Percentiles rank a stretch among this genome's conserved stretches.
Evolutionary conservation across 2,888 invertebrate genomes (phyloP).

Genomic region (Doris montereyensis): DNA sequence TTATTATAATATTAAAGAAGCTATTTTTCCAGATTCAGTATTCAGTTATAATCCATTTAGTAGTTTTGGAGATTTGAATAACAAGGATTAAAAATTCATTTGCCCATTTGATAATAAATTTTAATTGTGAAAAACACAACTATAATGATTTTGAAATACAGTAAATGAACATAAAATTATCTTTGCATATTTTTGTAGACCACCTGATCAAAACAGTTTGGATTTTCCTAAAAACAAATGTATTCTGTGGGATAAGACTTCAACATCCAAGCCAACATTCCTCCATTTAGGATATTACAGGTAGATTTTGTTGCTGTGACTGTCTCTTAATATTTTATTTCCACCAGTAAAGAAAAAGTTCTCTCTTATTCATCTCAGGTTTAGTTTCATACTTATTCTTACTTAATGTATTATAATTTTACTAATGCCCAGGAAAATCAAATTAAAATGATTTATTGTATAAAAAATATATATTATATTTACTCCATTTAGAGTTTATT

Average conservation of each 20-base stretch:
- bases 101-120: too few relatives aligned
- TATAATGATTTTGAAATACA: background rate
- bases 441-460: too few relatives aligned
- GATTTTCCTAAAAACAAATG: constrained; percentile 66
- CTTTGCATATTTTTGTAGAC: constrained; percentile 2
- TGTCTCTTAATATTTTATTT: too few relatives aligned
- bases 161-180: background rate
- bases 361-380: too few relatives aligned
- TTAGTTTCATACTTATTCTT: too few relatives aligned
- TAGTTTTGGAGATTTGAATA: background rate
- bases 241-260: constrained; percentile 67
- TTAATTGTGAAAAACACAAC: background rate
- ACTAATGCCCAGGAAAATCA: too few relatives aligned
- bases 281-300: constrained; percentile 64
- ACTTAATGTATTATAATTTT: too few relatives aligned
- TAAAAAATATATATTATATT: too few relatives aligned
- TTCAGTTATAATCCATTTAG: background rate
- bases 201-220: background rate
- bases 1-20: too few relatives aligned
- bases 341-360: too few relatives aligned
- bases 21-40: too few relatives aligned
- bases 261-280: constrained; percentile 56
- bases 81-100: background rate
- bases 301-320: constrained; percentile 47
- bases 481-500: too few relatives aligned